Conservation (phyloP, 1,140 invertebrate species). For the Scaptomyza montana region DNA sequence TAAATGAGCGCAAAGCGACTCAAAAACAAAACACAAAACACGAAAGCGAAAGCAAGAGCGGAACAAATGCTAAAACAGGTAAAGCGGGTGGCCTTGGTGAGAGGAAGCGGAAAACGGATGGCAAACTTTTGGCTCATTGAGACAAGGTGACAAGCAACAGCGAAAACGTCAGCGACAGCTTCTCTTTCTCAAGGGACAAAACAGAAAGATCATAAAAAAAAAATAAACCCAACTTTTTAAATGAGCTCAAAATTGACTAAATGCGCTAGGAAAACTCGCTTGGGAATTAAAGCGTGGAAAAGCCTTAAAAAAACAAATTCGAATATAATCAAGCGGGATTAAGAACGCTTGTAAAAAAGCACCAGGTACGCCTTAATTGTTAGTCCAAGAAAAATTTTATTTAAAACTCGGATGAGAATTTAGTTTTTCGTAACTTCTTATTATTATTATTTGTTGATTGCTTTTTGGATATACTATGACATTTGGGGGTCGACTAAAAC, state of each 20-base stretch:
- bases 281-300: constrained; percentile 40
- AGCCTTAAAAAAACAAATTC: not conserved
- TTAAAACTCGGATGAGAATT: constrained; percentile 75
- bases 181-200: constrained; percentile 14
- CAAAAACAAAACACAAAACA: not conserved
- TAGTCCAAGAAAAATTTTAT: constrained; percentile 63
- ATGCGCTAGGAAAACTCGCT: constrained; percentile 59
- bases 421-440: not conserved
- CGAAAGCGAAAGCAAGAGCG: not conserved
- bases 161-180: constrained; percentile 54
- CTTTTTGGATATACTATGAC: not conserved
- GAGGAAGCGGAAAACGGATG: not conserved
- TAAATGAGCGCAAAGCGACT: constrained; percentile 69
- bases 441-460: constrained; percentile 27
- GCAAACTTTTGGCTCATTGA: not conserved
- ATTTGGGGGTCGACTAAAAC: no score
- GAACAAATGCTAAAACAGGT: constrained; percentile 11
- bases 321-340: constrained; percentile 81
- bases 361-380: constrained; percentile 45
- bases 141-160: constrained; percentile 47
- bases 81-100: not conserved
- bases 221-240: constrained; percentile 57
- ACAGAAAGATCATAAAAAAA: constrained; percentile 19
- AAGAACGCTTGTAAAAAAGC: constrained; percentile 69
- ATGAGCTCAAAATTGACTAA: constrained; percentile 82